Percentiles rank a stretch among this genome's conserved stretches.
Conservation (phyloP, 2,888 invertebrate species). For the Agonopterix heracliana region DNA sequence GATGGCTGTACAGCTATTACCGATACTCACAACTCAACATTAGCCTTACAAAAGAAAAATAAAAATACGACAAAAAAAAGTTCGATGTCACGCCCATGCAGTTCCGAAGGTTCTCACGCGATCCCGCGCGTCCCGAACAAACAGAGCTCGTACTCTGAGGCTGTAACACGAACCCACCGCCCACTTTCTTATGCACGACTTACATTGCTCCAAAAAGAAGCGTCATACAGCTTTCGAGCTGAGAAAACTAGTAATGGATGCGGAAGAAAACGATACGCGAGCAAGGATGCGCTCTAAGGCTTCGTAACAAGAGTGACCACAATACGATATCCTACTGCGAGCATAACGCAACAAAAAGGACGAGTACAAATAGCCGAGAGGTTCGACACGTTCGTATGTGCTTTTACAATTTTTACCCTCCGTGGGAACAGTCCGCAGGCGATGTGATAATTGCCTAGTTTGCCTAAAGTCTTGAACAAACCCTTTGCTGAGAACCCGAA, state of each 20-base stretch:
- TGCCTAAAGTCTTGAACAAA: constrained; percentile 57
- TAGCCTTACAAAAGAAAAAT: constrained; percentile 53
- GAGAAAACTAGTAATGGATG: constrained; percentile 34
- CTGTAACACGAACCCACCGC: constrained; percentile 47
- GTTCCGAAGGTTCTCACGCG: constrained; percentile 70
- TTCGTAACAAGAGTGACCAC: constrained; percentile 54
- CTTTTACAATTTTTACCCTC: constrained; percentile 59
- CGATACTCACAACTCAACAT: constrained; percentile 53
- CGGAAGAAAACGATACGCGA: constrained; percentile 15
- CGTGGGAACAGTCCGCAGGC: constrained; percentile 68
- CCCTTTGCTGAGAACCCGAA: constrained; percentile 34
- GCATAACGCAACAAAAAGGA: constrained; percentile 53
- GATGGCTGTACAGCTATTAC: constrained; percentile 45
- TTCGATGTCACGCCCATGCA: constrained; percentile 73
- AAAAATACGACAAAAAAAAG: constrained; percentile 49
- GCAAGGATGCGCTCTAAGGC: constrained; percentile 47
- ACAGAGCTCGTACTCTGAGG: constrained; percentile 51
- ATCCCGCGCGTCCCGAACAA: constrained; percentile 55
- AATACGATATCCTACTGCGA: constrained; percentile 35
- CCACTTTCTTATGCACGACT: constrained; percentile 30
- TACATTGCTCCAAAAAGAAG: constrained; percentile 29
- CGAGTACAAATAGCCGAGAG: constrained; percentile 44
- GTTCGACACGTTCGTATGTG: constrained; percentile 58
- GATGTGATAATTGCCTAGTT: constrained; percentile 67
- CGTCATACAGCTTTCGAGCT: constrained; percentile 9